These are phyloP conservation scores for Ptiloglossa arizonensis DNA, from an alignment of 1,140 invertebrate species.

Conservation along the genomic window DNA sequence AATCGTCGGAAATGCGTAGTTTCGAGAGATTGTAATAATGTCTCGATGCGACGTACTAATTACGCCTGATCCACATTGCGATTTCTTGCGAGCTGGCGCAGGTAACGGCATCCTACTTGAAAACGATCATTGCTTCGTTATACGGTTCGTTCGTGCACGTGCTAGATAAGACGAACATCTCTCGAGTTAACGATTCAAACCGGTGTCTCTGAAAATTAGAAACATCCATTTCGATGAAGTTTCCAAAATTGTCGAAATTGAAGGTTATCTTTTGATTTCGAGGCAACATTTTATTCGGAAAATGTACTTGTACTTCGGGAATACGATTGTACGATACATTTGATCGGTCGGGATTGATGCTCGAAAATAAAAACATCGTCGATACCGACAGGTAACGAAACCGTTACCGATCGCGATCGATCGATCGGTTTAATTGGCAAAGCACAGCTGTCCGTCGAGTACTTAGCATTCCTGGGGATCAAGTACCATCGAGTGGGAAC, in stretches of 20 bases:
- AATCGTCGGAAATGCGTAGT: background rate
- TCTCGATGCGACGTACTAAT: background rate
- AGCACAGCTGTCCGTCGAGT: background rate
- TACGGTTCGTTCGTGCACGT: background rate
- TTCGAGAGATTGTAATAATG: background rate
- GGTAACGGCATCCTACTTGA: background rate
- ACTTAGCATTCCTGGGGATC: background rate
- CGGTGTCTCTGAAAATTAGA: background rate
- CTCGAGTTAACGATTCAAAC: background rate
- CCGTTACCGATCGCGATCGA: background rate
- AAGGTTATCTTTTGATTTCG: too few species aligned
- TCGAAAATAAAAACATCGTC: background rate
- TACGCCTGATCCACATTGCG: background rate
- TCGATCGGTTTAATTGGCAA: conserved; percentile 23
- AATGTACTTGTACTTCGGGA: background rate
- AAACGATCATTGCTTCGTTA: background rate
- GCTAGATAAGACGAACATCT: background rate
- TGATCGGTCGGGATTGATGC: background rate
- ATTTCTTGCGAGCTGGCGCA: background rate
- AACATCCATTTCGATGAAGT: background rate
- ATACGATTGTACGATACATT: background rate
- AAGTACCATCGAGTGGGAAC: background rate
- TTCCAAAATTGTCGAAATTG: too few species aligned
- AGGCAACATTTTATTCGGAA: too few species aligned
- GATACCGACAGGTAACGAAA: background rate